Evolutionary conservation across 1,140 invertebrate species (phyloP).

Genomic region (Phymorhynchus buccinoides): DNA sequence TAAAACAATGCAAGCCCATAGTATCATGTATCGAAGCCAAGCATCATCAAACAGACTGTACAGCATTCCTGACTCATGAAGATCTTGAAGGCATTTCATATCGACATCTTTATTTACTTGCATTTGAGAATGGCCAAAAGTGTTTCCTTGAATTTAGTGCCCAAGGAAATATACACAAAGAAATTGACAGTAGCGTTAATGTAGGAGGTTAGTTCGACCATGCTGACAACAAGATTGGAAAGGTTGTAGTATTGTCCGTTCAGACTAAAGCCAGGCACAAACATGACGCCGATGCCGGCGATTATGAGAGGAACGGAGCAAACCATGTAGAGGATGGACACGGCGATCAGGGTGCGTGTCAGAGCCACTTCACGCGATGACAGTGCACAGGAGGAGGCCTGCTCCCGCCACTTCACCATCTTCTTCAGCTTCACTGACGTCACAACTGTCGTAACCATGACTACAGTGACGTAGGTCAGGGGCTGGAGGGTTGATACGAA

Average conservation of each 20-base stretch:
- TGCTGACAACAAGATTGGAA: not conserved
- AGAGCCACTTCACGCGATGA: not conserved
- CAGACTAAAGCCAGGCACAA: not conserved
- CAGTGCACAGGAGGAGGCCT: not conserved
- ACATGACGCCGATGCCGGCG: not conserved
- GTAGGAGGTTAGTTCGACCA: not conserved
- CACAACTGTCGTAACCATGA: not conserved
- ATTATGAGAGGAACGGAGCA: constrained; percentile 1
- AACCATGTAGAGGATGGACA: not conserved
- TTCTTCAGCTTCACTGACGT: constrained; percentile 20
- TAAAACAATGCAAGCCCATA: too few species aligned
- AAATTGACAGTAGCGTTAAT: constrained; percentile 25
- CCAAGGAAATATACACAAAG: not conserved
- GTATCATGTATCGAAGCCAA: too few species aligned
- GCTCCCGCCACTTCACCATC: constrained; percentile 9
- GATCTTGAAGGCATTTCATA: too few species aligned
- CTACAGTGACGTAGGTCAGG: not conserved
- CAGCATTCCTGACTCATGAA: too few species aligned
- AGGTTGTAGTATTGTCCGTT: not conserved
- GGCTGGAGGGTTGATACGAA: not conserved
- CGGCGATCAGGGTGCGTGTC: constrained; percentile 9
- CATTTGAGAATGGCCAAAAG: too few species aligned
- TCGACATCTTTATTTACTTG: too few species aligned
- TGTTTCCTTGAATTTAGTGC: constrained; percentile 7
- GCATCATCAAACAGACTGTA: too few species aligned